phyloP scores from a whole-genome alignment of 2,113 vertebrate species.

The Phyllopteryx taeniolatus region DNA sequence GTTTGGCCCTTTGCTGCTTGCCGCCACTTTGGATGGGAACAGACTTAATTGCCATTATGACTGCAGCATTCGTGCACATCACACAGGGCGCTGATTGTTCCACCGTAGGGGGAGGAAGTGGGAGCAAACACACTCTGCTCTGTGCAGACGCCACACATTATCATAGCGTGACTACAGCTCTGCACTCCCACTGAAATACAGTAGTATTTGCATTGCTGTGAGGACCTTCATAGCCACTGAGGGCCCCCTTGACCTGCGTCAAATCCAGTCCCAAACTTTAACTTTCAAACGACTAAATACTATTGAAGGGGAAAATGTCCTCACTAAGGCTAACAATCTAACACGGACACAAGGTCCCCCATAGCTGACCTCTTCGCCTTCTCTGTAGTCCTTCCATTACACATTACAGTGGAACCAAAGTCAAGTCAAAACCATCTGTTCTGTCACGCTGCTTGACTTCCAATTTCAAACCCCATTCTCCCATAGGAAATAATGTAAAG shows the following conservation, averaged over 20 bases:
- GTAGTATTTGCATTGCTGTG: neutral
- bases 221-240: neutral
- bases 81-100: slow-evolving; percentile 65
- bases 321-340: neutral
- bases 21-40: slow-evolving; percentile 45
- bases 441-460: no score
- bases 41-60: slow-evolving; percentile 65
- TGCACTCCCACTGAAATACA: slow-evolving; percentile 25
- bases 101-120: slow-evolving; percentile 11
- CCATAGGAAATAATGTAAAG: neutral
- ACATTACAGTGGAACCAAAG: neutral
- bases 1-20: slow-evolving; percentile 41
- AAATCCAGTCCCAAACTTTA: neutral
- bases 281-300: neutral
- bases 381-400: slow-evolving; percentile 43
- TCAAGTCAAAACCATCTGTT: neutral
- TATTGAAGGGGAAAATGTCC: neutral
- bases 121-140: slow-evolving; percentile 52
- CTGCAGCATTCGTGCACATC: slow-evolving; percentile 50
- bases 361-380: slow-evolving; percentile 23
- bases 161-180: slow-evolving; percentile 64
- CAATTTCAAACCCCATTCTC: neutral
- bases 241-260: neutral
- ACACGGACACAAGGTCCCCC: slow-evolving; percentile 19
- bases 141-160: slow-evolving; percentile 60